These are phyloP conservation scores for Fregetta grallaria DNA, from an alignment of 2,113 vertebrate genomes.

Conservation along the genomic window DNA sequence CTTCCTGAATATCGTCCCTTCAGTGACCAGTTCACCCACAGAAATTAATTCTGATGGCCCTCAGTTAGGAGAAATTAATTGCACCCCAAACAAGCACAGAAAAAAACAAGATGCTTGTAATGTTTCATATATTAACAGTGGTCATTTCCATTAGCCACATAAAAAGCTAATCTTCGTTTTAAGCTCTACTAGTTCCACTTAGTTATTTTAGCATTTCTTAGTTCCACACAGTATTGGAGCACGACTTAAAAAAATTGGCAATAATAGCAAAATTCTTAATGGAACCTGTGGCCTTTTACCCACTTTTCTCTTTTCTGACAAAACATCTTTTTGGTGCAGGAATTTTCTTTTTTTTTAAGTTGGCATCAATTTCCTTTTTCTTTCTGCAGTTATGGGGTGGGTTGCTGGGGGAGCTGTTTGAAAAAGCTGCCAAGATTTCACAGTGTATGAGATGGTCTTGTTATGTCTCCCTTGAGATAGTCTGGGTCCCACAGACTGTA, in stretches of 20 bases:
- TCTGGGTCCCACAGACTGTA: background rate
- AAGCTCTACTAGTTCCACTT: background rate
- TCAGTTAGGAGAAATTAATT: background rate
- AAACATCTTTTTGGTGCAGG: background rate
- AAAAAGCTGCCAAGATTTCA: background rate
- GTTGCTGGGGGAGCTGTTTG: background rate
- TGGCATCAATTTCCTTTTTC: background rate
- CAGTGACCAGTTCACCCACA: background rate
- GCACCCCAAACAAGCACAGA: background rate
- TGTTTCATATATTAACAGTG: background rate
- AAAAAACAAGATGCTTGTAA: background rate
- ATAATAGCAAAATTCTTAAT: background rate
- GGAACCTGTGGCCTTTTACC: background rate
- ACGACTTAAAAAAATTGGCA: background rate
- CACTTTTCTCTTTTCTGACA: background rate
- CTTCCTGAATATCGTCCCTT: background rate
- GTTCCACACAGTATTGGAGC: background rate
- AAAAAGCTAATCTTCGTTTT: background rate
- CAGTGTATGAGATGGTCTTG: background rate
- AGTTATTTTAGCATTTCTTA: background rate
- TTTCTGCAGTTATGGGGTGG: background rate
- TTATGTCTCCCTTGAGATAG: background rate
- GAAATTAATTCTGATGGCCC: background rate
- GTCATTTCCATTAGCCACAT: background rate
- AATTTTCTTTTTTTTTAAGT: background rate